phyloP scores from a whole-genome alignment of 2,113 vertebrate species.

The Melospiza georgiana region DNA sequence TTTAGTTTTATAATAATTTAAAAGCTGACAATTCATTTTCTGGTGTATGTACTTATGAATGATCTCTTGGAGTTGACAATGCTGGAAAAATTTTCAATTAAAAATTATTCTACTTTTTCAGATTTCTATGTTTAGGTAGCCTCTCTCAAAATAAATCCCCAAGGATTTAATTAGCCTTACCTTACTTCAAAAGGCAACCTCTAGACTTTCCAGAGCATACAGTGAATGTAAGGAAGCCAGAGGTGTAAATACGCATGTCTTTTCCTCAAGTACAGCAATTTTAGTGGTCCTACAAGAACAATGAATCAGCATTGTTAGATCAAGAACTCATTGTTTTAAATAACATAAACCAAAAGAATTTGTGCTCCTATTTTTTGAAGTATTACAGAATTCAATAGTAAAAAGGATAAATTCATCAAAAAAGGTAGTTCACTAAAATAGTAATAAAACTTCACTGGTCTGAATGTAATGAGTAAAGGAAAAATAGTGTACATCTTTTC shows the following conservation, averaged over 20 bases:
- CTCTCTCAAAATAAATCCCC: neutral
- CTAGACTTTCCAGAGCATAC: neutral
- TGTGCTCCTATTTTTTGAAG: rapidly evolving
- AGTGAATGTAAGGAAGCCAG: neutral
- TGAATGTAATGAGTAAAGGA: neutral
- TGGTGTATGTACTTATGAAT: neutral
- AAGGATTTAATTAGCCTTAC: neutral
- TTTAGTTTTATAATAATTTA: neutral
- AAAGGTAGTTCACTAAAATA: neutral
- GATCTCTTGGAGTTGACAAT: neutral
- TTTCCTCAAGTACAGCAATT: neutral
- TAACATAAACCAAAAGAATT: neutral
- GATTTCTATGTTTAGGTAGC: neutral
- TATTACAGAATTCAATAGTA: neutral
- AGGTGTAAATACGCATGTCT: neutral
- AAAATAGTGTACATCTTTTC: neutral
- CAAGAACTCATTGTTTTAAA: neutral
- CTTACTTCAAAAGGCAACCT: neutral
- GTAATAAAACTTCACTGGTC: neutral
- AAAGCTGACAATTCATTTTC: neutral
- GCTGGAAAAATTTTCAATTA: neutral
- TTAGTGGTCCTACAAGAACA: neutral
- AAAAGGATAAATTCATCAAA: neutral
- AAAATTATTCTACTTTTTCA: neutral
- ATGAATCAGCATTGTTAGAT: neutral